Percentiles rank a stretch among this genome's conserved stretches.
These are phyloP conservation scores for Trichoplusia ni DNA, from an alignment of 1,140 invertebrate species.

Conservation along the genomic window DNA sequence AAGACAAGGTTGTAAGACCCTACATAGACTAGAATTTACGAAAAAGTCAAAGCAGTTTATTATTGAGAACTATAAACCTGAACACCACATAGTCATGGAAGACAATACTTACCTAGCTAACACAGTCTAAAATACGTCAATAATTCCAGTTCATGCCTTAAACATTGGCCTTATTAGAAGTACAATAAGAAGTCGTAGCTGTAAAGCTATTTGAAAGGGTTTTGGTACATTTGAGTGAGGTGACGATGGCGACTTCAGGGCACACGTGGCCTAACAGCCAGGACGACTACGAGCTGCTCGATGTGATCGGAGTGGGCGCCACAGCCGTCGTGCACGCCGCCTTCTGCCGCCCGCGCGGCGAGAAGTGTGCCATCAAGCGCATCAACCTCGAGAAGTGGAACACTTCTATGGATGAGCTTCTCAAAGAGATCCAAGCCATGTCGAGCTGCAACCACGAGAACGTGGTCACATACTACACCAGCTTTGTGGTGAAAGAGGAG, in stretches of 20 bases:
- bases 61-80: slow-evolving; percentile 57
- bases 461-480: slow-evolving; percentile 99
- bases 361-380: slow-evolving; percentile 99
- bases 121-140: slow-evolving; percentile 39
- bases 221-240: not conserved
- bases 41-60: slow-evolving; percentile 38
- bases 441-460: slow-evolving; percentile 99
- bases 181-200: slow-evolving; percentile 27
- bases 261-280: slow-evolving; percentile 94
- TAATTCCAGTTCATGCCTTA: slow-evolving; percentile 52
- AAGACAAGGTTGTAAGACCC: slow-evolving; percentile 43
- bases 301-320: slow-evolving; percentile 96
- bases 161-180: slow-evolving; percentile 55
- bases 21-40: slow-evolving; percentile 55
- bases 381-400: slow-evolving; percentile 99
- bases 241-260: slow-evolving; percentile 64
- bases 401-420: slow-evolving; percentile 98
- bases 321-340: slow-evolving; percentile 98
- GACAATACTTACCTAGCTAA: slow-evolving; percentile 44
- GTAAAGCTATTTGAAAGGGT: slow-evolving; percentile 1
- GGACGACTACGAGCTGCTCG: slow-evolving; percentile 96
- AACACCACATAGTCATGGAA: slow-evolving; percentile 70
- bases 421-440: slow-evolving; percentile 99
- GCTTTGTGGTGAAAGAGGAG: slow-evolving; percentile 98
- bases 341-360: slow-evolving; percentile 95